phyloP scores from a whole-genome alignment of 1,140 invertebrate species.

The Drosophila tropicalis region DNA sequence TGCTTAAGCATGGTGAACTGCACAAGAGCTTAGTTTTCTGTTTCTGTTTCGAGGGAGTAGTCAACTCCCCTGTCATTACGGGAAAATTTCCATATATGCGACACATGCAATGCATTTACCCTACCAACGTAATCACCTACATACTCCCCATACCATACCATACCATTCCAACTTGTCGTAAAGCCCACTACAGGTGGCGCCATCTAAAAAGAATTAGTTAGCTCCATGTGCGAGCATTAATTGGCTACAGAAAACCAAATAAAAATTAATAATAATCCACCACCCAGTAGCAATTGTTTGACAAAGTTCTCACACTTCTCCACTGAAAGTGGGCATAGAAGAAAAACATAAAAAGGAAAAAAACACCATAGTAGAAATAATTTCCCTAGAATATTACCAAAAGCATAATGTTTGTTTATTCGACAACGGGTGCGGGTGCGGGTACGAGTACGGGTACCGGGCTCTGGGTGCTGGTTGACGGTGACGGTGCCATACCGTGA shows the following conservation, averaged over 20 bases:
- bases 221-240: slow-evolving; percentile 49
- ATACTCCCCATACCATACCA: background rate
- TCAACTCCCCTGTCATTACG: slow-evolving; percentile 64
- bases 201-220: slow-evolving; percentile 32
- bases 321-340: slow-evolving; percentile 23
- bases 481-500: slow-evolving; percentile 63
- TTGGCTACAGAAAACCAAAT: slow-evolving; percentile 57
- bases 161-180: background rate
- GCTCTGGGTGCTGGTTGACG: slow-evolving; percentile 10
- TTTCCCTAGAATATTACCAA: slow-evolving; percentile 55
- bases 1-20: slow-evolving; percentile 47
- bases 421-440: background rate
- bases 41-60: slow-evolving; percentile 15
- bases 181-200: slow-evolving; percentile 36
- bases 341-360: slow-evolving; percentile 25
- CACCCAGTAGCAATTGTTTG: slow-evolving; percentile 37
- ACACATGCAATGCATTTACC: slow-evolving; percentile 55
- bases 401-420: slow-evolving; percentile 73
- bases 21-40: slow-evolving; percentile 43
- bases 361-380: slow-evolving; percentile 17
- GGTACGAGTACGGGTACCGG: background rate
- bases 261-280: slow-evolving; percentile 50
- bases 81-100: slow-evolving; percentile 69
- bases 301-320: slow-evolving; percentile 56
- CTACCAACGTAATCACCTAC: background rate